A percentile compares a stretch with the other conserved stretches of the same genome.
Evolutionary conservation across 2,797 vertebrate species (phyloP).

Genomic region (Lagothrix lagotricha): DNA sequence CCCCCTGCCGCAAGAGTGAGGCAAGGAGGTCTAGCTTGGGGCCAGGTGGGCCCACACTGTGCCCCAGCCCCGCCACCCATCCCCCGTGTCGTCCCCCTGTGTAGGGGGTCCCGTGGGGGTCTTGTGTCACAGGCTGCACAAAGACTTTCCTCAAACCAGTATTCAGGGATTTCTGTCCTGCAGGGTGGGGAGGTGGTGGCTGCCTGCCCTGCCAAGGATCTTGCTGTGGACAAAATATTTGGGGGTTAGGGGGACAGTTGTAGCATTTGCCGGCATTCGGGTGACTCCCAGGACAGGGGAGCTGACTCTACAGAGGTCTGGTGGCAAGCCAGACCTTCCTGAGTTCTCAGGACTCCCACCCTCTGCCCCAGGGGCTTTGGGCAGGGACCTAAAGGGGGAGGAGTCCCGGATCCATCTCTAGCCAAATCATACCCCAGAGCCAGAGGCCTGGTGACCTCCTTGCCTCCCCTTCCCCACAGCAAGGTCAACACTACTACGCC

Average conservation of each 20-base stretch:
- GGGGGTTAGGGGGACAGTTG: not conserved
- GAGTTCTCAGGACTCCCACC: conserved; percentile 10
- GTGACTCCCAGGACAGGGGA: not conserved
- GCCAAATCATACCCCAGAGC: not conserved
- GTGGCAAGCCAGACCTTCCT: not conserved
- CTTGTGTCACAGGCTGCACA: conserved; percentile 80
- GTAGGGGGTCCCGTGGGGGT: not conserved
- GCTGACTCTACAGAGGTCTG: conserved; percentile 27
- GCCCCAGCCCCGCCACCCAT: not conserved
- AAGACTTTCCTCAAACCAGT: conserved; percentile 73
- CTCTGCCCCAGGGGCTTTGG: not conserved
- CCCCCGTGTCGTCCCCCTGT: not conserved
- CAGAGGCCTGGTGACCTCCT: not conserved
- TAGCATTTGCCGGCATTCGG: not conserved
- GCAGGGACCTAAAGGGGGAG: not conserved
- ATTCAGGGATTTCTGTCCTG: conserved; percentile 80
- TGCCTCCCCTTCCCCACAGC: not conserved
- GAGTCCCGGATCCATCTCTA: not conserved
- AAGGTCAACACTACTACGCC: conserved; percentile 57
- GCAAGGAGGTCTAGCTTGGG: not conserved
- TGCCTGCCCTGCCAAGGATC: conserved; percentile 59
- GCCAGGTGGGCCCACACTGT: conserved; percentile 35
- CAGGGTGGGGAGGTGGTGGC: conserved; percentile 55
- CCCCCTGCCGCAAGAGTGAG: conserved; percentile 18
- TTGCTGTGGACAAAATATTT: conserved; percentile 45